Conservation (phyloP, 2,113 vertebrate genomes). For the Oncorhynchus kisutch region DNA sequence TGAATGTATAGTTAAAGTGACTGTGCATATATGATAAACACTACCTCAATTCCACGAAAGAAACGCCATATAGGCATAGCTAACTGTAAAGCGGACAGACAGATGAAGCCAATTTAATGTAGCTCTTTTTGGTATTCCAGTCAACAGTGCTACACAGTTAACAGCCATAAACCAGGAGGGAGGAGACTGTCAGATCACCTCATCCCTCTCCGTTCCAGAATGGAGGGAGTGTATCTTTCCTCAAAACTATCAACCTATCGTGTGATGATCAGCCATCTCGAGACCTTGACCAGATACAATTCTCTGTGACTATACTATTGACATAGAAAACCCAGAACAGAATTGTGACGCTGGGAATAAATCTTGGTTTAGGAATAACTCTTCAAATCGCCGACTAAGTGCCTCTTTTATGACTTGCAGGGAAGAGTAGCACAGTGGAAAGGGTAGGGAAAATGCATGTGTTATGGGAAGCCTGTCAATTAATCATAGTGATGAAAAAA, state of each 20-base stretch:
- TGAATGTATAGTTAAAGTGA: no score
- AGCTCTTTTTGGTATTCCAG: neutral
- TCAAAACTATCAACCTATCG: neutral
- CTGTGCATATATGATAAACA: neutral
- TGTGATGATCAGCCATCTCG: neutral
- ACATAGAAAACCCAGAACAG: neutral
- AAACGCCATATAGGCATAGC: neutral
- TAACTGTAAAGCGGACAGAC: neutral
- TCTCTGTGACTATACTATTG: neutral
- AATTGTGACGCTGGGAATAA: no score
- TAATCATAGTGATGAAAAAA: constrained; percentile 64
- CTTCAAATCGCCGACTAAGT: constrained; percentile 4
- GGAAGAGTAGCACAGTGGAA: constrained; percentile 21
- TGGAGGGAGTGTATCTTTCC: neutral
- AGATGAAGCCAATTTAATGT: no score
- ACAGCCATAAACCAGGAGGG: neutral
- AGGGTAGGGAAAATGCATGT: constrained; percentile 37
- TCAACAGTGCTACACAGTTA: neutral
- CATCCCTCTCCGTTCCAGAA: neutral
- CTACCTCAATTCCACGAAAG: neutral
- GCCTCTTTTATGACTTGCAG: constrained; percentile 22
- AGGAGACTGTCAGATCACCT: neutral
- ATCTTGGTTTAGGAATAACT: no score
- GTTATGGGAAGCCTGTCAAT: constrained; percentile 55
- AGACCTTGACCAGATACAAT: neutral